Base-by-base conservation (phyloP, 1,140 invertebrate species). In the Dendrolimus kikuchii region DNA sequence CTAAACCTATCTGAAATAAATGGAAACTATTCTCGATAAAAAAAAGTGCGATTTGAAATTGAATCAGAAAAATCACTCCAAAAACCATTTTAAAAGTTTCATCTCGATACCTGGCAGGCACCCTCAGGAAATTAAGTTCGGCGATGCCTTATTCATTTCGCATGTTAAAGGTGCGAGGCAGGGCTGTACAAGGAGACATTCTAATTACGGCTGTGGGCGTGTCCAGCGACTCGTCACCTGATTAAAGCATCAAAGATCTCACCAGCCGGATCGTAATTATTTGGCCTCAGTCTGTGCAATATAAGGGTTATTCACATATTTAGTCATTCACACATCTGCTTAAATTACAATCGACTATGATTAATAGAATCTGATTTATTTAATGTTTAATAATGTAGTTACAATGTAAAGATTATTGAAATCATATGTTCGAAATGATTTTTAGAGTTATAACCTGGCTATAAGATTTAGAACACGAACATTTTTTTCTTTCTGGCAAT, bases 171-270 rank as follows among this genome's bases (percentile, higher is more conserved):
- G 58, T 64, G 57, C 59, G 49, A 52, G 52, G 45, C 40, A 23
- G 40, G 37, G 52, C 60, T 61, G 56, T 66, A 69, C 60, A 65
- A 62, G 64, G 63, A 66, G 67, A 67, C 68, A 67, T 77, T 79
- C 68, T 72, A 78, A 78, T 78, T 77, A 76, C 66, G 56, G 45
- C 53, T 46, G 55, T 49, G 55, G 69, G 72, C 69, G 70, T 68
- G 69, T 59, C 53, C 47, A 42, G 38, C 49, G 59, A 45, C 58
- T 64, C 62, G 63, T 64, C 66, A 73, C 66, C 67, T 77, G 71
- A 77, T 75, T 74, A 74, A 78, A 63, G 65, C 68, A 64, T 73
- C 71, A 78, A 71, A 74, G 70, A 71, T 69, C 57, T 56, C 56
- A 51, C 56, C 50, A 64, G 60, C 59, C 57, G 43, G 59, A 57